Base-by-base conservation (phyloP, 2,797 vertebrate genomes). In the Poeciliopsis turneri region DNA sequence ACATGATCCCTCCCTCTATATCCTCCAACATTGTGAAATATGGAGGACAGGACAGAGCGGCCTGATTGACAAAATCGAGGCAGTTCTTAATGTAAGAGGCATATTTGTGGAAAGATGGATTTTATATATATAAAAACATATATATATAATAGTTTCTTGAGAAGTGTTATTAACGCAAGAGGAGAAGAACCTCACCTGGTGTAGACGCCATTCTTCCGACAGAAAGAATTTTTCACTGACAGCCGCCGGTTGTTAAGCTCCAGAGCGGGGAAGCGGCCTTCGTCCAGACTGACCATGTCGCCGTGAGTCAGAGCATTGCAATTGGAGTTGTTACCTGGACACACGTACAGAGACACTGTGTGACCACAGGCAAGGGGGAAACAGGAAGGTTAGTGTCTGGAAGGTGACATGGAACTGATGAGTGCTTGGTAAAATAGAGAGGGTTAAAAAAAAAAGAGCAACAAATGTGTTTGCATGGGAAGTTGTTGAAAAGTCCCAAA, bases 171-270 rank as follows among this genome's bases (percentile, higher is more conserved):
- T 4, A 61, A 18, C 5, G 57, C 25, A 57, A 8, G 57, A 45
- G 33, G 73, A 70, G 41, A 45, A 45, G 2, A 70, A 43, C 71
- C 85, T 68, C 92, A 98, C 98, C 98, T 97, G 91, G 98, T 99
- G 78, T 99, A 99, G 84, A 99, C 96, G 70, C 98, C 98, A 0
- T 99, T 99, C 94, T 99, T 99, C 25, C 98, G 87, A 92, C 97
- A 99, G 95, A 99, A 99, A 47, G 98, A 99, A 88, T 99, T 99
- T 87, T 99, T 99, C 89, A 99, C 96, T 0, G 98, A 99, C 68
- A 99, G 96, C 2, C 97, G 94, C 0, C 98, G 96, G 95, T 98
- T 99, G 95, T 99, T 99, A 86, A 99, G 97, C 78, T 99, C 98
- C 93, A 99, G 94, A 0, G 98, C 96, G 0, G 98, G 97, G 85